Base-by-base conservation (phyloP, 1,140 invertebrate genomes). In the Apis florea region DNA sequence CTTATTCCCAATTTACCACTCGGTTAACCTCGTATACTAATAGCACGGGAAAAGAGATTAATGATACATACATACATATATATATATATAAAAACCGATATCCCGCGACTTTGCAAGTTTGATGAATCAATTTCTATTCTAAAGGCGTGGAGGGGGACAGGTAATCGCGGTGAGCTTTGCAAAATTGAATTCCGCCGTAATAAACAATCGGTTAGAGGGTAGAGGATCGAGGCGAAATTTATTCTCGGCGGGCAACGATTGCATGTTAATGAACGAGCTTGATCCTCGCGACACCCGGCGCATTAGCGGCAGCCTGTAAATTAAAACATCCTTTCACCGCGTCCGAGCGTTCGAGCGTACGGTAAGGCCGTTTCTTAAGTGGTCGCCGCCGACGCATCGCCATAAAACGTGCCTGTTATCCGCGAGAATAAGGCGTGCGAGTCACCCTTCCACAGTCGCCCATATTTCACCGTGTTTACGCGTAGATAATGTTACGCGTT, bases 381-480 rank as follows among this genome's bases (percentile, higher is more conserved):
- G 79, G 79, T 54, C 72, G 24, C 21, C 56, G 63, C 53, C 73
- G 73, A 77, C 79, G 47, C 49, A 49, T 19, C 73, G 73, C 66
- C 79, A 69, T 82, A 77, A 82, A 82, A 77, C 40, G 72, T 54
- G 72, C 61, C 26, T 49, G 51, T 80, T 80, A 72, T 80, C 78
- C 78, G 24, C 78, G 49, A 70, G 21, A 19, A 40, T 40, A 40
- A 40, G 31, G 31, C 31, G 31, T 40, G 31, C 31, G 31, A 40
- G 31, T 40, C 31, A 40, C 31, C 31, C 31, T 40, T 40, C 31
- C 31, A 3, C 31, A 40, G 4, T n/a, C n/a, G 47, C n/a, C 82
- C 64, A 68, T 74, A 83, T 66, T 73, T 80, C 53, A 83, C 24
- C 21, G 40, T 83, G 76, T 88, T 88, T 88, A 79, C 85, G 26